Percentiles rank a stretch among this genome's conserved stretches.
These are phyloP conservation scores for Neotoxoptera formosana DNA, from an alignment of 1,140 invertebrate genomes.

Conservation along the genomic window DNA sequence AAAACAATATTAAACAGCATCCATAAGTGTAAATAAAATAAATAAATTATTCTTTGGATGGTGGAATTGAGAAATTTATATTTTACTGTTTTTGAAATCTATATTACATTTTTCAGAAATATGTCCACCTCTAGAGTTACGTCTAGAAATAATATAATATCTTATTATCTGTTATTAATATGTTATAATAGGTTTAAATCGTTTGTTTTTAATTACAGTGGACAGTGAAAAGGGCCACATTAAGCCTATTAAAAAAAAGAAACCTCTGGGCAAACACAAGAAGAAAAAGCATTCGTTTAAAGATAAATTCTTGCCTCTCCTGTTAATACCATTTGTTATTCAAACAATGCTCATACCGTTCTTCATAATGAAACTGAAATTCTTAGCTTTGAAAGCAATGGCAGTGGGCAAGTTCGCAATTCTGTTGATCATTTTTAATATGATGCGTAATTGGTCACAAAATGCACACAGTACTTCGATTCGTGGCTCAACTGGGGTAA, in stretches of 20 bases:
- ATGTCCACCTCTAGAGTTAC: not conserved
- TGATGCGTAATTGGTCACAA: constrained; percentile 53
- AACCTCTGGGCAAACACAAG: constrained; percentile 53
- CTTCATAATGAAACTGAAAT: constrained; percentile 61
- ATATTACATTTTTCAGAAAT: not conserved
- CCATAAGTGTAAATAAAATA: not conserved
- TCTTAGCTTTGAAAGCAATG: constrained; percentile 61
- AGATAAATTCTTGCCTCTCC: constrained; percentile 59
- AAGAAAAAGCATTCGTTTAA: constrained; percentile 60
- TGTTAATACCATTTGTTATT: constrained; percentile 61
- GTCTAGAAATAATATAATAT: not conserved
- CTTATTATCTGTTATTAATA: not conserved
- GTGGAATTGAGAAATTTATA: not conserved
- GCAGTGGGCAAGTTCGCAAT: constrained; percentile 61
- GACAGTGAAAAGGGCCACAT: not conserved
- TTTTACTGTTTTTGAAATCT: not conserved
- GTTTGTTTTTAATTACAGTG: not conserved
- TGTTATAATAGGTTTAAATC: not conserved
- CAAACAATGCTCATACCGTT: constrained; percentile 60
- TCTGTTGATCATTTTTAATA: constrained; percentile 59
- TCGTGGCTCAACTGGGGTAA: constrained; percentile 5
- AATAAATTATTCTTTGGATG: not conserved
- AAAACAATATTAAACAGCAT: not conserved
- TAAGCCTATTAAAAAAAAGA: constrained; percentile 13
- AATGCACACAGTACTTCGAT: constrained; percentile 20